Percentiles rank a stretch among this genome's conserved stretches.
Conservation (phyloP, 2,797 vertebrate species). For the Triplophysa yarkandensis region DNA sequence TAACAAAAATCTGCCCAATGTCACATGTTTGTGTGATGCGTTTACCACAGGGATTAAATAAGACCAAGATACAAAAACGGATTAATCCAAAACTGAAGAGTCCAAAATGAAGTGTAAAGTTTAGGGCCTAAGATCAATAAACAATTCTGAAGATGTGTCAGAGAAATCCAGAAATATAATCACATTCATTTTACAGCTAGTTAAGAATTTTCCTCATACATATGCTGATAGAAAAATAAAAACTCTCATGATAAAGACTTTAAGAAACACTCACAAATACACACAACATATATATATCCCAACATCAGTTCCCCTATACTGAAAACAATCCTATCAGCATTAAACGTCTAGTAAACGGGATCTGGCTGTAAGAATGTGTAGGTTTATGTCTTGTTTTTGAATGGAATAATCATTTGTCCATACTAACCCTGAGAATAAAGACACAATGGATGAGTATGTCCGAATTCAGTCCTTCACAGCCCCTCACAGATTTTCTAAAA, state of each 20-base stretch:
- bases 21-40: neutral
- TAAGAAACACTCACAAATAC: too few species aligned
- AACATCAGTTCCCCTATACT: too few species aligned
- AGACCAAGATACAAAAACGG: neutral
- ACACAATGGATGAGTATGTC: neutral
- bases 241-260: too few species aligned
- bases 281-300: too few species aligned
- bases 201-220: neutral
- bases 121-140: neutral
- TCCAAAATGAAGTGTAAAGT: neutral
- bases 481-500: neutral
- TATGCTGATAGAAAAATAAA: neutral
- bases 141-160: too few species aligned
- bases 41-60: neutral
- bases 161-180: neutral
- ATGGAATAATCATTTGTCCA: neutral
- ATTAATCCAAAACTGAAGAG: neutral
- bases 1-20: neutral
- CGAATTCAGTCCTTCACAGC: neutral
- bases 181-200: neutral
- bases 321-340: too few species aligned
- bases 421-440: neutral
- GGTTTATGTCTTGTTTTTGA: neutral
- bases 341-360: too few species aligned
- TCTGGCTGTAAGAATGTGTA: too few species aligned